Evolutionary conservation across 2,113 vertebrate species (phyloP), one percentile per base, ranked within the genome.

Genomic region (Sapajus apella): DNA sequence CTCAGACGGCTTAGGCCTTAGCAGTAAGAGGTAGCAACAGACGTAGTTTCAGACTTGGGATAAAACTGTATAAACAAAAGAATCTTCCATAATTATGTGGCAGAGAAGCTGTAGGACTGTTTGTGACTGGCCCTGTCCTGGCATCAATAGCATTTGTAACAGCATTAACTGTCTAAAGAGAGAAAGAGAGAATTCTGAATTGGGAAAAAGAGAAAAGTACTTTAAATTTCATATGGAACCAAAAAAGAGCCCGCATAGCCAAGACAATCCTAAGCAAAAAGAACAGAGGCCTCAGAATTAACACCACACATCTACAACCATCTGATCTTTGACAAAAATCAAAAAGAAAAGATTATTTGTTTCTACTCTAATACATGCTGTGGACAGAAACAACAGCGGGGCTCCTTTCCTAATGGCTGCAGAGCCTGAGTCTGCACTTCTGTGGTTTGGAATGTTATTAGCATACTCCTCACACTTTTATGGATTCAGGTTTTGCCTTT

Each of bases 81-180:
- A 97, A 97, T 98, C 98, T 98, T 99, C 98, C 99, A 99, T 99
- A 99, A 99, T 99, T 99, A 99, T 99, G 98, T 98, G 95, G 97
- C 97, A 97, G 98, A 97, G 93, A 98, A 99, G 98, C 98, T 98
- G 98, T 98, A 98, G 98, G 98, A 98, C 97, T 97, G 97, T 98
- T 93, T 96, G 95, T 98, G 97, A 97, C 97, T 90, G 93, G 94
- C 97, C 96, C 68, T 96, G 98, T 95, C 50, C 94, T 93, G 94
- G 96, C 96, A 95, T 98, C 98, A 94, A 97, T 97, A 97, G 97
- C 91, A 91, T 98, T 98, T 97, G 97, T 98, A 97, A 97, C 98
- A 98, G 98, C 98, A 98, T 98, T 98, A 98, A 98, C 94, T 98
- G 98, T 88, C 97, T 98, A 98, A 98, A 45, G 45, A 45, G 45